phyloP scores from a whole-genome alignment of 2,797 vertebrate species.

The Bovichtus variegatus region DNA sequence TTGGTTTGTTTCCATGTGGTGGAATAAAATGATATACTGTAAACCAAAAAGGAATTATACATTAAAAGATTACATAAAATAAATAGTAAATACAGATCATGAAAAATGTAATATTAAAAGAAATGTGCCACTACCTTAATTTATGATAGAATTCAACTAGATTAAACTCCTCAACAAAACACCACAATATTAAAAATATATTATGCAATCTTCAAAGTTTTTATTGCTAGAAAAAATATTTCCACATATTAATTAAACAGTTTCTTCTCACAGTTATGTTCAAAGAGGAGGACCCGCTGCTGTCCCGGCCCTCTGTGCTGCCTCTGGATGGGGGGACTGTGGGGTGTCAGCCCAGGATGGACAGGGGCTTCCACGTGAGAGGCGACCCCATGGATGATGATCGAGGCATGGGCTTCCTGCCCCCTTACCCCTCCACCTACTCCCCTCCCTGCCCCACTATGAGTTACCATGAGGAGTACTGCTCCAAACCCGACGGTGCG shows the following conservation, averaged over 20 bases:
- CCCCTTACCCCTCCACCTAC: constrained; percentile 80
- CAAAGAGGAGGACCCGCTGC: constrained; percentile 90
- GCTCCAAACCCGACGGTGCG: constrained; percentile 69
- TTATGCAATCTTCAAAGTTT: not conserved
- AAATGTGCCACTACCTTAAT: not conserved
- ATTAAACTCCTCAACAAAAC: not conserved
- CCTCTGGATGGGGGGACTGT: constrained; percentile 75
- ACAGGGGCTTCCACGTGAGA: constrained; percentile 66
- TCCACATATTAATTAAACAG: not conserved
- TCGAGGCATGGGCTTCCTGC: constrained; percentile 80
- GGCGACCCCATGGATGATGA: constrained; percentile 76
- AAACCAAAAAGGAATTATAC: accelerated
- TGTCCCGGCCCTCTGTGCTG: constrained; percentile 80
- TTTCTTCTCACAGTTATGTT: constrained; percentile 86
- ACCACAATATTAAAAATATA: not conserved
- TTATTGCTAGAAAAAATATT: too few species aligned
- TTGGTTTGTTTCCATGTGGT: not conserved
- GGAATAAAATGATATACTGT: not conserved
- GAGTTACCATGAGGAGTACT: constrained; percentile 83
- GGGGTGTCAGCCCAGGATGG: constrained; percentile 58
- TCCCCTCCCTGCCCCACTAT: constrained; percentile 75
- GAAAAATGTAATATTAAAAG: not conserved
- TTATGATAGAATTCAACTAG: not conserved
- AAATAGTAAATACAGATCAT: not conserved
- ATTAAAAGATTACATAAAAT: not conserved